Evolutionary conservation across 2,888 invertebrate genomes (phyloP).

Genomic region (Panorpa germanica): DNA sequence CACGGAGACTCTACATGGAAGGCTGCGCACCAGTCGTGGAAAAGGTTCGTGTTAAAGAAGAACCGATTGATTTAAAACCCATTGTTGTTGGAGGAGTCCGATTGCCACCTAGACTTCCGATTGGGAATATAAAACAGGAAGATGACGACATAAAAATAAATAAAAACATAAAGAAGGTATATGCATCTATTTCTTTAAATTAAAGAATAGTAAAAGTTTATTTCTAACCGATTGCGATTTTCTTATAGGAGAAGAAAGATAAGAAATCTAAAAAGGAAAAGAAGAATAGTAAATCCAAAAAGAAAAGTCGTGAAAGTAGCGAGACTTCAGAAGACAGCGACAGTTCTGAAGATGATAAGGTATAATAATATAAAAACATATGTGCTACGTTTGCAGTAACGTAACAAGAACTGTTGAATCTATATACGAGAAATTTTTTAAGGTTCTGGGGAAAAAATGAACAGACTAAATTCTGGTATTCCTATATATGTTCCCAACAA

Average conservation of each 20-base stretch:
- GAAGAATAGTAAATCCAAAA: slow-evolving; percentile 9
- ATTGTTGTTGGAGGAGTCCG: slow-evolving; percentile 19
- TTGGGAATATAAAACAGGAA: slow-evolving; percentile 18
- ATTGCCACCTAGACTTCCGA: slow-evolving; percentile 24
- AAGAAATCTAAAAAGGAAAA: slow-evolving; percentile 12
- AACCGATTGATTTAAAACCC: slow-evolving; percentile 10
- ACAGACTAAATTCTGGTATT: too few species aligned
- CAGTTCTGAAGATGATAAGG: slow-evolving; percentile 23
- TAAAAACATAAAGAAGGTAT: too few species aligned
- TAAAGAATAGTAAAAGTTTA: not conserved
- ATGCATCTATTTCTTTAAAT: slow-evolving; percentile 2
- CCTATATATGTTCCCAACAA: too few species aligned
- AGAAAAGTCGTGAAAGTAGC: slow-evolving; percentile 3
- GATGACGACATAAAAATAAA: slow-evolving; percentile 10
- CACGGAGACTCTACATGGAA: slow-evolving; percentile 52
- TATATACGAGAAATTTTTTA: too few species aligned
- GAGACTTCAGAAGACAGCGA: slow-evolving; percentile 12
- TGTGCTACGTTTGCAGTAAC: too few species aligned
- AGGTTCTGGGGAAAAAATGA: too few species aligned
- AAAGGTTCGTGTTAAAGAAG: slow-evolving; percentile 13
- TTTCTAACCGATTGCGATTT: not conserved
- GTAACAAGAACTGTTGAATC: too few species aligned
- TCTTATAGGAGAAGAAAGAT: slow-evolving; percentile 10
- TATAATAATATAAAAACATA: too few species aligned
- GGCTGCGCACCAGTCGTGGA: slow-evolving; percentile 60